Conservation (phyloP, 2,113 vertebrate species). For the Cheilinus undulatus region DNA sequence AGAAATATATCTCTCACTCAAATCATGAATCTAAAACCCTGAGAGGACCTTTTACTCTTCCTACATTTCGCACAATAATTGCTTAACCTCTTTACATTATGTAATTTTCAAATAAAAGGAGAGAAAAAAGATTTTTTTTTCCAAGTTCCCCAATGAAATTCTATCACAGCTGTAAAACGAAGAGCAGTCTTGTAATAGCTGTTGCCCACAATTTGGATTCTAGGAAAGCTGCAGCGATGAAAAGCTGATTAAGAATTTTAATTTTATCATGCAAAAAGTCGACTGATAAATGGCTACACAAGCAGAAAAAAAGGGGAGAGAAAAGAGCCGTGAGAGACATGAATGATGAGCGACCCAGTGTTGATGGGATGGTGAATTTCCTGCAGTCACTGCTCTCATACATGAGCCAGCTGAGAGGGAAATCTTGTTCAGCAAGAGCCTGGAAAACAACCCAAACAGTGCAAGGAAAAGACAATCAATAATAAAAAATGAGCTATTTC, state of each 20-base stretch:
- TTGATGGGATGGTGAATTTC: neutral
- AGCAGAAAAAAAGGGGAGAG: neutral
- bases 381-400: neutral
- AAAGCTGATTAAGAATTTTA: neutral
- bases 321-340: neutral
- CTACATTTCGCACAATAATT: neutral
- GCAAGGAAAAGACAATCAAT: neutral
- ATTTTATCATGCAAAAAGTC: neutral
- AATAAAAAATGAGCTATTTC: neutral
- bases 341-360: neutral
- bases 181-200: too few relatives aligned
- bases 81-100: neutral
- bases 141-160: too few relatives aligned
- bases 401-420: neutral
- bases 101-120: too few relatives aligned
- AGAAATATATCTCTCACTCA: constrained; percentile 26
- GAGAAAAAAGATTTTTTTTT: too few relatives aligned
- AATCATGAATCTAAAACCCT: constrained; percentile 4
- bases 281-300: neutral
- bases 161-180: too few relatives aligned
- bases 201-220: too few relatives aligned
- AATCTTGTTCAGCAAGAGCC: neutral
- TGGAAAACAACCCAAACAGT: neutral
- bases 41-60: neutral
- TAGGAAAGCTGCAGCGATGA: too few relatives aligned